Conservation (phyloP, 2,113 vertebrate genomes). For the Oophaga pumilio region DNA sequence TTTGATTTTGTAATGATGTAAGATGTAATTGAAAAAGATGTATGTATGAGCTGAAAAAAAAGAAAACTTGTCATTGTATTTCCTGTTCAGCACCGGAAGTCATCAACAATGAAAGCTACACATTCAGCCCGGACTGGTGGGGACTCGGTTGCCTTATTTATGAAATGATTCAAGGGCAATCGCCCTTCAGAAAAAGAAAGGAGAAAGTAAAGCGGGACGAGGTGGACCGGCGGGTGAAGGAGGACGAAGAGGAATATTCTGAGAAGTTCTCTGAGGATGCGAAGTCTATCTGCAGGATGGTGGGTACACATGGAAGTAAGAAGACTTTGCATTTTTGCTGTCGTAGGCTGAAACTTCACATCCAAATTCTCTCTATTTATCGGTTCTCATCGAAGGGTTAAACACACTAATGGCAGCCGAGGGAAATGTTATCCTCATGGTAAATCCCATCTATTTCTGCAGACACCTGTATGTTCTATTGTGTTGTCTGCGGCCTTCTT, state of each 20-base stretch:
- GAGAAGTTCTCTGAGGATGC: slow-evolving; percentile 85
- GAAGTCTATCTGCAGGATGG: slow-evolving; percentile 88
- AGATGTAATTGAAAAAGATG: neutral
- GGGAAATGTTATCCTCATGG: no score
- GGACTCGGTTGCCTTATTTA: slow-evolving; percentile 90
- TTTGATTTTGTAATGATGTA: no score
- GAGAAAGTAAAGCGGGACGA: slow-evolving; percentile 87
- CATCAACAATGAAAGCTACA: slow-evolving; percentile 86
- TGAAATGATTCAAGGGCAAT: slow-evolving; percentile 92
- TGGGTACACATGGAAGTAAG: slow-evolving; percentile 70
- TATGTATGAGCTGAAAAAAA: neutral
- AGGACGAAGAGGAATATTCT: slow-evolving; percentile 83
- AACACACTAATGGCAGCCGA: no score
- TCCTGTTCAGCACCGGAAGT: slow-evolving; percentile 85
- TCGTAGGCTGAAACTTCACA: neutral
- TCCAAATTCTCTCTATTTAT: no score
- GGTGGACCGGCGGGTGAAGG: slow-evolving; percentile 83
- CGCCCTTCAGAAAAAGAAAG: slow-evolving; percentile 86
- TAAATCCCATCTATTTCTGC: no score
- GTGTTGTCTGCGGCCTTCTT: no score
- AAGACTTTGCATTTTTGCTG: neutral
- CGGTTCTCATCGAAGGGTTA: no score
- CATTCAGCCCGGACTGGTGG: slow-evolving; percentile 92
- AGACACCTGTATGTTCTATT: no score
- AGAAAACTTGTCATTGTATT: neutral